Evolutionary conservation across 2,113 vertebrate genomes (phyloP), one percentile per base, ranked within the genome.

Genomic region (Mesembrinibis cayennensis): DNA sequence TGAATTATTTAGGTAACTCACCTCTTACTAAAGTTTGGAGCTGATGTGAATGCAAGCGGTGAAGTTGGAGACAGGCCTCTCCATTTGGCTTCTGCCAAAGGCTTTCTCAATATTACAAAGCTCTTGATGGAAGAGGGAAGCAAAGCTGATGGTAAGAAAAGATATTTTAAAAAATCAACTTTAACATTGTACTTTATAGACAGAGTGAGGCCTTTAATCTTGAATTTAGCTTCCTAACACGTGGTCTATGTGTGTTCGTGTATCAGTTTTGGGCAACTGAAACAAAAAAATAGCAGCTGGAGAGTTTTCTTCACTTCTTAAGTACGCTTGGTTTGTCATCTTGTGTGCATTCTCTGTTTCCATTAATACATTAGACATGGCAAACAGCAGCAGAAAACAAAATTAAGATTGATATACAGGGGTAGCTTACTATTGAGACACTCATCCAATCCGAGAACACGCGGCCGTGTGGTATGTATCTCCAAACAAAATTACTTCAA

Each of bases 41-140:
- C 99, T 2, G 99, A 99, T 77, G 99, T 99, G 89, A 99, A 99
- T 26, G 97, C 98, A 2, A 99, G 99, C 9, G 99, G 99, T 26
- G 99, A 99, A 96, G 99, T 99, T 27, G 99, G 99, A 9, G 99
- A 99, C 73, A 98, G 98, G n/a, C 99, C 99, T 4, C 98, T 99
- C 49, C 99, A 99, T 32, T 94, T 99, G 77, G 99, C 99, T 36
- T 99, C 98, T 47, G 99, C 99, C 80, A 99, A 99, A 97, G 99
- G 99, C 53, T 99, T 98, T 93, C 98, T 99, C 53, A 97, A 86
- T 62, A 98, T 99, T 65, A 97, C 98, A 45, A 99, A 99, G 80
- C 98, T 99, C 82, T 94, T 99, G 97, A 93, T 99, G 97, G 99
- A 98, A 73, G 99, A 99, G 18, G 98, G 98, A 19, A 98, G 94